Base-by-base conservation (phyloP, 2,113 vertebrate species). In the Forbesichthys agassizii region DNA sequence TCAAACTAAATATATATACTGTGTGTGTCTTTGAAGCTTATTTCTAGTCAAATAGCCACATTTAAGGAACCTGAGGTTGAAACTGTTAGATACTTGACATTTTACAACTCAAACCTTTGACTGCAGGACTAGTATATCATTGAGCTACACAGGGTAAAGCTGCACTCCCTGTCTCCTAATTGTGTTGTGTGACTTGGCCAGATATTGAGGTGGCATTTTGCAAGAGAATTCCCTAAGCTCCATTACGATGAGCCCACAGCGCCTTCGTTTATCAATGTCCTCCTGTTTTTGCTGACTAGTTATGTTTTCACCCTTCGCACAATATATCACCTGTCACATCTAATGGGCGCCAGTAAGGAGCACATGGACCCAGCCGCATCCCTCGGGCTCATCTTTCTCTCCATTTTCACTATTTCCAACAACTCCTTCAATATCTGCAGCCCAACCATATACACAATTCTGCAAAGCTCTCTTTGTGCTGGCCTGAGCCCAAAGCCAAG, bases 311-410 rank as follows among this genome's bases (percentile, higher is more conserved):
- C 87, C 81, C 85, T 81, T 81, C 57, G 75, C 85, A 82, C 83
- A 85, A 90, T 92, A 92, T 83, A 92, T 85, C 92, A 92, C 84
- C 90, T 93, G 91, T 87, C 93, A 91, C 83, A 78, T 88, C 77
- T 90, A 90, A 91, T 90, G 80, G 89, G 80, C 73, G 68, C 63
- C 80, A 68, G 81, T 69, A 69, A 74, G 64, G 83, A 74, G 81
- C 61, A 82, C 74, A 79, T 57, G 69, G 72, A 71, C 71, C 61
- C 74, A 70, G 1, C 70, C 70, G 14, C 27, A 68, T 88, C 87
- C 86, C 89, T 18, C 65, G 80, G 83, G 88, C 65, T 74, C 69
- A 20, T 80, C 84, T 83, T 78, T 80, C 75, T 82, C 80, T 88
- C 83, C 75, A 61, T 71, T 82, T 76, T 68, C 71, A 74, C 77